A percentile compares a stretch with the other conserved stretches of the same genome.
These are phyloP conservation scores for Agapornis roseicollis DNA, from an alignment of 2,113 vertebrate species.

Conservation along the genomic window DNA sequence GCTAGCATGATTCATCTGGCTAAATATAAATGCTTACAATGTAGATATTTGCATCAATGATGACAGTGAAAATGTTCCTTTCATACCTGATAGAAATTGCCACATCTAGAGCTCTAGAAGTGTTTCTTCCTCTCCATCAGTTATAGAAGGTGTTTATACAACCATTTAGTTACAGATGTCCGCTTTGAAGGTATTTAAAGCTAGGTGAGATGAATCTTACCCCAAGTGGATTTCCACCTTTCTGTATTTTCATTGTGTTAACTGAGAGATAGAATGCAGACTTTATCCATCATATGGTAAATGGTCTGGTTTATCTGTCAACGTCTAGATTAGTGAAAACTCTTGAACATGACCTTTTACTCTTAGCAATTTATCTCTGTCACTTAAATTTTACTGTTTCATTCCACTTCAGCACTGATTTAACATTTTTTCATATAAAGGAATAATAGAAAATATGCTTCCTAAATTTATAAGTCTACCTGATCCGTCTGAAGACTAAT, in stretches of 20 bases:
- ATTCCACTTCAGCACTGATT: not conserved
- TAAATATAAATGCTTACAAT: not conserved
- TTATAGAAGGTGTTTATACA: slow-evolving; percentile 1
- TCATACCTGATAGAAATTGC: slow-evolving; percentile 1
- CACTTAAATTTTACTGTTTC: not conserved
- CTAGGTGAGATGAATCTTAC: slow-evolving; percentile 4
- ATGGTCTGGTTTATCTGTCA: not conserved
- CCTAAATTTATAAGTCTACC: not conserved
- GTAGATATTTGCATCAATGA: not conserved
- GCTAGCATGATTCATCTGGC: not conserved
- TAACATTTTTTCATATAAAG: not conserved
- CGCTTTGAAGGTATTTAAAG: not conserved
- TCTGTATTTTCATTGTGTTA: slow-evolving; percentile 4
- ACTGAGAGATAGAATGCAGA: slow-evolving; percentile 20
- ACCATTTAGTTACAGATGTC: not conserved
- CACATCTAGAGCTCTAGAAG: not conserved
- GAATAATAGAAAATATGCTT: not conserved
- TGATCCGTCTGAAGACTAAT: not conserved
- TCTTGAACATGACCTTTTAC: not conserved
- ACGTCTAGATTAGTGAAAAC: not conserved
- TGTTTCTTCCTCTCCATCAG: not conserved
- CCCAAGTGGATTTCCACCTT: slow-evolving; percentile 7
- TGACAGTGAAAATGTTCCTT: not conserved
- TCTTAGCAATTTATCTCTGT: not conserved
- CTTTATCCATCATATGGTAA: slow-evolving; percentile 9